phyloP scores from a whole-genome alignment of 2,888 invertebrate genomes.

The Napeogenes inachia region DNA sequence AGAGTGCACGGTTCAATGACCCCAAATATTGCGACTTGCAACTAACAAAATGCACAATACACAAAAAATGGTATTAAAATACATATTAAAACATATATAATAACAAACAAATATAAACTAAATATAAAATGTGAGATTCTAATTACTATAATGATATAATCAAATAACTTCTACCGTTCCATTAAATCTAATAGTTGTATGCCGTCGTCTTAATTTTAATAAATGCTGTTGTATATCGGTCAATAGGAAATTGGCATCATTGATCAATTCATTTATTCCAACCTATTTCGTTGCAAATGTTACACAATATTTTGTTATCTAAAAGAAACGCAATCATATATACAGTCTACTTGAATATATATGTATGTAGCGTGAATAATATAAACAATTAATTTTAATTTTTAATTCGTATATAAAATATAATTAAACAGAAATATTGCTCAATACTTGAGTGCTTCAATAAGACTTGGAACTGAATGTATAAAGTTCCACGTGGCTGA shows the following conservation, averaged over 20 bases:
- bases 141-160: background rate
- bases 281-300: slow-evolving; percentile 14
- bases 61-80: background rate
- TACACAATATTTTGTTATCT: slow-evolving; percentile 12
- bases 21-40: background rate
- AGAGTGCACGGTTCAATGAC: slow-evolving; percentile 41
- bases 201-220: slow-evolving; percentile 1
- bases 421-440: too few species aligned
- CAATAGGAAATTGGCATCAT: slow-evolving; percentile 23
- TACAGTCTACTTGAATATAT: background rate
- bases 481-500: too few species aligned
- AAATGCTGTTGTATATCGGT: slow-evolving; percentile 15
- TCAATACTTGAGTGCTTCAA: too few species aligned
- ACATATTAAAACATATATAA: too few species aligned
- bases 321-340: background rate
- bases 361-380: background rate
- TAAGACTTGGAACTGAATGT: too few species aligned
- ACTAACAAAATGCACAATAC: slow-evolving; percentile 2
- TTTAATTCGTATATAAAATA: too few species aligned
- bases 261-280: slow-evolving; percentile 22
- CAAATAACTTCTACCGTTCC: background rate
- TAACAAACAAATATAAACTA: too few species aligned
- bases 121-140: too few species aligned
- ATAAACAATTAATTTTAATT: too few species aligned
- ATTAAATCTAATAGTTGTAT: slow-evolving; percentile 10